Evolutionary conservation across 2,888 invertebrate species (phyloP), one percentile per base, ranked within the genome.

Genomic region (Sarcophaga rosellei): DNA sequence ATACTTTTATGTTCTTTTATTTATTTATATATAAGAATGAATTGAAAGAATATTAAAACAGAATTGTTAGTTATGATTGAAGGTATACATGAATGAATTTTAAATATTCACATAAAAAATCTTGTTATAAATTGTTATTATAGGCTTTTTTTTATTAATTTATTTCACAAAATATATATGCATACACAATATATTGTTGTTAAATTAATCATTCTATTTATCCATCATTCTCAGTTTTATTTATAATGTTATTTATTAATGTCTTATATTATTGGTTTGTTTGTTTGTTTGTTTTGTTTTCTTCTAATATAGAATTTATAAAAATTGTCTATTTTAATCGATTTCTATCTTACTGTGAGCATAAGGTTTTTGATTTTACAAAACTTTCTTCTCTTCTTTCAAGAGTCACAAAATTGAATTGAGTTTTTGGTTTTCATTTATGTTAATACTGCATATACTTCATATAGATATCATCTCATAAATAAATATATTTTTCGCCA

Each of bases 291-390:
- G 15, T 2, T n/a, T n/a, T 47, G 15, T 47, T 15, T 53, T 15
- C 53, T 53, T 53, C 17, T 53, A 15, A 53, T 12, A 53, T 17
- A 53, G 12, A 53, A 53, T 17, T 53, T 53, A 53, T 53, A 15
- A 53, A 53, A 53, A 53, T 53, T 53, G 45, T 72, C 66, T 75
- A 76, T 68, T 76, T 84, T 76, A 88, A 82, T 70, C 68, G 61
- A 86, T 57, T n/a, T 47, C 10, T 25, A 59, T 45, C 57, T 44
- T 20, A 61, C 53, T 80, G 85, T 87, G 82, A 85, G 83, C 85
- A 87, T 87, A 84, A 87, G 87, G 84, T 84, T 84, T 81, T 68
- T 17, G n/a, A 11, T 6, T 66, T 76, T 76, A 57, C 11, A 62
- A 62, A 53, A 53, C 53, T 35, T 35, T 35, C 35, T 35, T 35